phyloP scores from a whole-genome alignment of 2,113 vertebrate genomes.

The Bujurquina vittata region DNA sequence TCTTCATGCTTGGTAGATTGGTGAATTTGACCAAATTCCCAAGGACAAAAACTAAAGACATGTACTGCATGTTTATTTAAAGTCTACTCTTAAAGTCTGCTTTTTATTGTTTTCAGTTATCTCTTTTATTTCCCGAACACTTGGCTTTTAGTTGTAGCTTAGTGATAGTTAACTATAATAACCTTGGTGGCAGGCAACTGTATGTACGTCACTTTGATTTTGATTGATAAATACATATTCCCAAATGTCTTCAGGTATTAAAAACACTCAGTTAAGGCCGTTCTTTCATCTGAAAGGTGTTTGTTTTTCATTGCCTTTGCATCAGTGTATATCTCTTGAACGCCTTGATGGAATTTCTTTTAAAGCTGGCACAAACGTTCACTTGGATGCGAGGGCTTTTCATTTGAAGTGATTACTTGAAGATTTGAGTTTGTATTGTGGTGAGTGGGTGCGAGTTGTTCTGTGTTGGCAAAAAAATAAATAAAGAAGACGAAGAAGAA shows the following conservation, averaged over 20 bases:
- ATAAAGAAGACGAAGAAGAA: background rate
- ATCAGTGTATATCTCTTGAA: background rate
- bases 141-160: background rate
- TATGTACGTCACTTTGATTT: background rate
- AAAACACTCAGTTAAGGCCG: background rate
- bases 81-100: background rate
- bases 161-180: background rate
- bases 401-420: constrained; percentile 3
- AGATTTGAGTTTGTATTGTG: background rate
- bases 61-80: background rate
- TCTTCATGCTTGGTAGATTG: background rate
- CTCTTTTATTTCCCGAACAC: background rate
- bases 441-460: background rate
- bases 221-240: background rate
- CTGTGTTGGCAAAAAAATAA: background rate
- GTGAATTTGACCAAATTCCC: background rate
- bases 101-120: background rate
- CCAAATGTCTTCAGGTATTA: background rate
- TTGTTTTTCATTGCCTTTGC: background rate
- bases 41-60: background rate
- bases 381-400: background rate
- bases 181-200: background rate
- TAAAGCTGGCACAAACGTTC: background rate
- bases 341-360: background rate
- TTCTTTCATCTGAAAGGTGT: background rate